phyloP scores from a whole-genome alignment of 2,113 vertebrate genomes.

The Plestiodon gilberti region DNA sequence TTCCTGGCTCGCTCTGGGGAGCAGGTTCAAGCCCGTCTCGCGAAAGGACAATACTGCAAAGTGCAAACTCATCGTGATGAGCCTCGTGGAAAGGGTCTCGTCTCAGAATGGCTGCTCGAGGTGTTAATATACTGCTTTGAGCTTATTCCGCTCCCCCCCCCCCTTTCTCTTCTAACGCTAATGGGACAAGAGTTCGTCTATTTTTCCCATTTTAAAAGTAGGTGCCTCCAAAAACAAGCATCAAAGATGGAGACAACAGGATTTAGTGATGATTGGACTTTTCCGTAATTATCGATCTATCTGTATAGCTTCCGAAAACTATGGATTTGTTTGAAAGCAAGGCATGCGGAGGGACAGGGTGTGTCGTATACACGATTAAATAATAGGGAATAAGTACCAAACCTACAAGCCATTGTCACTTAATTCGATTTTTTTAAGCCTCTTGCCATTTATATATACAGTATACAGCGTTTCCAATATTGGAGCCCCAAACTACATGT shows the following conservation, averaged over 20 bases:
- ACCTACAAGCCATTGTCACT: neutral
- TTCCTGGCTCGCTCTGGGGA: fast-evolving
- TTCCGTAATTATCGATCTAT: too few relatives aligned
- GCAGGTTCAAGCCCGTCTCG: fast-evolving
- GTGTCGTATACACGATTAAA: too few relatives aligned
- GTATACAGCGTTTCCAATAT: neutral
- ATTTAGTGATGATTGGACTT: neutral
- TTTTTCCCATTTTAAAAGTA: neutral
- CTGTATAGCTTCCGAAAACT: too few relatives aligned
- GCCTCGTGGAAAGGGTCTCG: neutral
- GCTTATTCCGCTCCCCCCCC: fast-evolving
- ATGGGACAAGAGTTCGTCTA: fast-evolving
- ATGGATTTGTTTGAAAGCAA: neutral
- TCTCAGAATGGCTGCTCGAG: neutral
- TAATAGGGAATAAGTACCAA: too few relatives aligned
- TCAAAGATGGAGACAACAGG: neutral
- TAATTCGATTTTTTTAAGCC: neutral
- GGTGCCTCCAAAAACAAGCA: neutral
- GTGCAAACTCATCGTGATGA: neutral
- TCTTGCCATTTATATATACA: neutral
- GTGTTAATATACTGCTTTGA: neutral
- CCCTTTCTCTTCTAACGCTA: neutral
- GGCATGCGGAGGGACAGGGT: neutral
- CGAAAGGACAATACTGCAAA: neutral
- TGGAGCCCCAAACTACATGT: neutral